These are phyloP conservation scores for Carassius gibelio DNA, from an alignment of 2,113 vertebrate genomes.

Conservation along the genomic window DNA sequence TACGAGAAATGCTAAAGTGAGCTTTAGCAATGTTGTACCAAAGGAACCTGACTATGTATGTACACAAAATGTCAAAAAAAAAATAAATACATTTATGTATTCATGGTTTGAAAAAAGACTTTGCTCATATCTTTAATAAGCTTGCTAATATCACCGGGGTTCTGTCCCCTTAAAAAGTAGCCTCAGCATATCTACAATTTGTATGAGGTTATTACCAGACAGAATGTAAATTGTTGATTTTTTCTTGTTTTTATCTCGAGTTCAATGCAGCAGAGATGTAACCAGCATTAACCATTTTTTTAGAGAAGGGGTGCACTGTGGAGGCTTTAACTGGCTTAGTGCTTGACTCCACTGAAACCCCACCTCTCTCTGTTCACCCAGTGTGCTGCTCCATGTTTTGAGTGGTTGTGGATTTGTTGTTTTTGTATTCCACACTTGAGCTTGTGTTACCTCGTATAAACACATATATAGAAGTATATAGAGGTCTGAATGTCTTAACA, in stretches of 20 bases:
- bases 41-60: no score
- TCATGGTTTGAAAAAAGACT: no score
- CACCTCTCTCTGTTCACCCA: conserved; percentile 78
- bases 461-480: conserved; percentile 12
- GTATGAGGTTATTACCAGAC: neutral
- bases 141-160: no score
- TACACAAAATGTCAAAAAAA: no score
- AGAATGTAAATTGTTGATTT: neutral
- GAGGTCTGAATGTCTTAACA: conserved; percentile 64
- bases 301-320: conserved; percentile 72
- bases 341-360: conserved; percentile 70
- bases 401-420: conserved; percentile 63
- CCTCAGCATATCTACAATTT: neutral
- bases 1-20: no score
- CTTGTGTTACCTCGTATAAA: conserved; percentile 50
- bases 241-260: conserved; percentile 38
- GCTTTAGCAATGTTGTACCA: no score
- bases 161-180: no score
- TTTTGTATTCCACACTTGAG: conserved; percentile 59
- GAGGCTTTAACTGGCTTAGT: conserved; percentile 68
- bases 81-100: no score
- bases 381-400: conserved; percentile 66
- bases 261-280: conserved; percentile 76
- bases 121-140: no score
- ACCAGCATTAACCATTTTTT: conserved; percentile 83